Percentiles rank a stretch among this genome's conserved stretches.
These are phyloP conservation scores for Halisarca cf. caerulea DNA, from an alignment of 37 sponge, comb jelly and placozoan genomes.

Conservation along the genomic window DNA sequence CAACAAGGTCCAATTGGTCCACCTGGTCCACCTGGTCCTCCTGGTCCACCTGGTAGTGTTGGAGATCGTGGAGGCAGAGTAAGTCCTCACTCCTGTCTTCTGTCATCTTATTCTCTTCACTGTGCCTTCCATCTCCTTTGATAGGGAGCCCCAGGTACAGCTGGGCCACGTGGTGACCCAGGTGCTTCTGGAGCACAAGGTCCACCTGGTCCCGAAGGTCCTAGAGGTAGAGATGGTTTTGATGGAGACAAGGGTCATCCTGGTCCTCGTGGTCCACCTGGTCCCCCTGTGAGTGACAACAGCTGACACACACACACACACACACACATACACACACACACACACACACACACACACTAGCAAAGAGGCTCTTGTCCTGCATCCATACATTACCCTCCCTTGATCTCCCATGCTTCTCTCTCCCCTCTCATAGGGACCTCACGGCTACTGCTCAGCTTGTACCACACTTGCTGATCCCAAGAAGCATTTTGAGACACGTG, in stretches of 20 bases:
- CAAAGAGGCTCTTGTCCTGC: background rate
- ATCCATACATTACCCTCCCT: too few species aligned
- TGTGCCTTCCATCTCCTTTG: background rate
- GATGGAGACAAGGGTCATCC: constrained; percentile 64
- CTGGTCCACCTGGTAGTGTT: constrained; percentile 49
- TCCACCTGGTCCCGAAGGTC: constrained; percentile 29
- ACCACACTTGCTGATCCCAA: constrained; percentile 20
- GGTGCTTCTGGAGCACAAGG: constrained; percentile 4
- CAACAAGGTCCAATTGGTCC: constrained; percentile 60
- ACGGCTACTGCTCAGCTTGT: constrained; percentile 13
- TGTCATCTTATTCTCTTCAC: background rate
- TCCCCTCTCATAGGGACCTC: background rate
- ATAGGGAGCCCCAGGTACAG: constrained; percentile 16
- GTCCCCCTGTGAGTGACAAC: constrained; percentile 40
- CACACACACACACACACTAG: background rate
- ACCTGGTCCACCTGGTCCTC: constrained; percentile 71
- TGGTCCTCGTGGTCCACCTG: constrained; percentile 64
- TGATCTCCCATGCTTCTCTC: too few species aligned
- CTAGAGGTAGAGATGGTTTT: background rate
- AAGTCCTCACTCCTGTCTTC: background rate
- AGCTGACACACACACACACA: too few species aligned
- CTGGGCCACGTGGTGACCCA: constrained; percentile 26
- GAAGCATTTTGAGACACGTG: constrained; percentile 12
- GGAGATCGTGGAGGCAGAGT: constrained; percentile 34
- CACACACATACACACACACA: too few species aligned